Evolutionary conservation across 2,888 invertebrate genomes (phyloP).

Genomic region (Melinaea marsaeus): DNA sequence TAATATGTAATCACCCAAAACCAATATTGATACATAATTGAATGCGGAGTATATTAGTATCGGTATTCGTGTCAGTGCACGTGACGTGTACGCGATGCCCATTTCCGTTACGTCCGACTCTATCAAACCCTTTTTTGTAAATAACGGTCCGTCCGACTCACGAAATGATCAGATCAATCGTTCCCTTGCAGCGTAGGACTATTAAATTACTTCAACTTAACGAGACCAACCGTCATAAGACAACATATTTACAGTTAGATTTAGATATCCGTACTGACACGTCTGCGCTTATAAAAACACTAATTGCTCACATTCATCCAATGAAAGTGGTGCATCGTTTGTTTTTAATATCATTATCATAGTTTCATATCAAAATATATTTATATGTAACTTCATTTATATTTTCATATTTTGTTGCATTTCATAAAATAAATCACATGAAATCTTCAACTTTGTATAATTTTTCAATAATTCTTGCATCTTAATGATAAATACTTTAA

Average conservation of each 20-base stretch:
- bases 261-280: constrained; percentile 45
- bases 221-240: not conserved
- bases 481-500: constrained; percentile 33
- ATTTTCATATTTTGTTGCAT: too few relatives aligned
- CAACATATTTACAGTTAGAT: constrained; percentile 50
- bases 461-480: constrained; percentile 42
- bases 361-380: too few relatives aligned
- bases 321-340: too few relatives aligned
- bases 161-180: constrained; percentile 68
- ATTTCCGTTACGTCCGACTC: constrained; percentile 73
- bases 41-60: constrained; percentile 62
- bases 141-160: constrained; percentile 70
- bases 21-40: constrained; percentile 59
- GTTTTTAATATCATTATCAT: too few relatives aligned
- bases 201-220: constrained; percentile 73
- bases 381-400: too few relatives aligned
- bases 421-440: constrained; percentile 15
- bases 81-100: constrained; percentile 66
- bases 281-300: too few relatives aligned
- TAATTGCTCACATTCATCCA: too few relatives aligned
- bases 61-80: constrained; percentile 70
- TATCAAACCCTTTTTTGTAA: constrained; percentile 72
- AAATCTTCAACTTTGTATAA: constrained; percentile 42
- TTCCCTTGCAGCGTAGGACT: constrained; percentile 67
- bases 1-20: constrained; percentile 50